phyloP scores from a whole-genome alignment of 92 coral and sea anemone species.

The Zoanthus gigantus region DNA sequence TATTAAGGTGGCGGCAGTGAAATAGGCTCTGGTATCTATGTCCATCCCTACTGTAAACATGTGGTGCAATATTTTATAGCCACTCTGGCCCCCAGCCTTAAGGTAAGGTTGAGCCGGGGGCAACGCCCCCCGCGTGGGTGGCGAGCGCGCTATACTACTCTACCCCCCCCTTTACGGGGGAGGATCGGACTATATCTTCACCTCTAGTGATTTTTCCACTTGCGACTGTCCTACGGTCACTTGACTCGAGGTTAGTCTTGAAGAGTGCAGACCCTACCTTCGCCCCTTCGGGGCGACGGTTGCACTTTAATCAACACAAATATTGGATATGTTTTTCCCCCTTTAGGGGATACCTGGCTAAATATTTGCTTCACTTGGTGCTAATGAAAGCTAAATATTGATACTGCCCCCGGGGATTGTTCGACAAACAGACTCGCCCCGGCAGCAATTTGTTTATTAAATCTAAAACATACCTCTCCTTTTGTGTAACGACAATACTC shows the following conservation, averaged over 20 bases:
- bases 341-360: slow-evolving; percentile 53
- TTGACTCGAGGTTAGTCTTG: slow-evolving; percentile 39
- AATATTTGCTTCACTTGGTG: slow-evolving; percentile 45
- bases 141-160: slow-evolving; percentile 43
- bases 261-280: slow-evolving; percentile 33
- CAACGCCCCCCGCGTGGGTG: slow-evolving; percentile 44
- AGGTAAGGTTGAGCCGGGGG: slow-evolving; percentile 41
- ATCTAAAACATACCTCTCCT: slow-evolving; percentile 51
- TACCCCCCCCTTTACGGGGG: slow-evolving; percentile 51
- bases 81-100: slow-evolving; percentile 47
- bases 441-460: slow-evolving; percentile 49
- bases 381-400: slow-evolving; percentile 34
- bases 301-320: slow-evolving; percentile 49
- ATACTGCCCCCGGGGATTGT: slow-evolving; percentile 53
- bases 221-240: slow-evolving; percentile 38
- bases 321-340: slow-evolving; percentile 48
- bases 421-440: slow-evolving; percentile 45
- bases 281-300: slow-evolving; percentile 47
- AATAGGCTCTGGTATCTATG: slow-evolving; percentile 89
- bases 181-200: slow-evolving; percentile 53
- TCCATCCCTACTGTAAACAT: slow-evolving; percentile 74
- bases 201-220: slow-evolving; percentile 43
- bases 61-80: slow-evolving; percentile 51
- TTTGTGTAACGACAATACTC: slow-evolving; percentile 44
- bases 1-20: slow-evolving; percentile 90